phyloP scores from a whole-genome alignment of 2,888 invertebrate species.

The Drosophila recens region DNA sequence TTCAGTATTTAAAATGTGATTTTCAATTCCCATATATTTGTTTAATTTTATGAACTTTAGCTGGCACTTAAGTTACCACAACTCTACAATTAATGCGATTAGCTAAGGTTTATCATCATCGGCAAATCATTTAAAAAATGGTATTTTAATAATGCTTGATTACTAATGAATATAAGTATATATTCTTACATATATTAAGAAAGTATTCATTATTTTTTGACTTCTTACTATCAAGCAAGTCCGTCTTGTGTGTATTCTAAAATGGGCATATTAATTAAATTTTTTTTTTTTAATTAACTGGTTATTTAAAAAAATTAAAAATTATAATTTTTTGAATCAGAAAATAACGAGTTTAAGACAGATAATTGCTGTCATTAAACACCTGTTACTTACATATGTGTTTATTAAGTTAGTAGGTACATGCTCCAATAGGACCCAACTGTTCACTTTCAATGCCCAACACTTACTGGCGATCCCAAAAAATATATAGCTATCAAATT shows the following conservation, averaged over 20 bases:
- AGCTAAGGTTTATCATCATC: conserved; percentile 3
- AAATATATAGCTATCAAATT: conserved; percentile 22
- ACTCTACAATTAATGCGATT: conserved; percentile 18
- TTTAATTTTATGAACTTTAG: not conserved
- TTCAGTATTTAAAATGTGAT: not conserved
- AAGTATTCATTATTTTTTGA: not conserved
- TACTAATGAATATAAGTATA: not conserved
- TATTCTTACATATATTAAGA: not conserved
- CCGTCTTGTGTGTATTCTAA: too few species aligned
- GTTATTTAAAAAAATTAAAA: not conserved
- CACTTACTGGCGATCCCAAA: conserved; percentile 26
- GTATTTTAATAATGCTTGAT: not conserved
- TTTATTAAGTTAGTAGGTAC: not conserved
- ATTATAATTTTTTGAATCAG: too few species aligned
- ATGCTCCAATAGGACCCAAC: conserved; percentile 1
- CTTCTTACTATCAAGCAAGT: too few species aligned
- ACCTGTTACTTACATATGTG: not conserved
- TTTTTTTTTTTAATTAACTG: not conserved
- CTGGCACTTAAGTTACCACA: conserved; percentile 1
- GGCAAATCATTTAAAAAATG: conserved; percentile 1
- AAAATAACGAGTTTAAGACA: too few species aligned
- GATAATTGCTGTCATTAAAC: too few species aligned
- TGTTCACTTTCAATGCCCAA: conserved; percentile 10
- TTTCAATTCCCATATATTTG: not conserved
- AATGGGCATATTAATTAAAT: too few species aligned